Evolutionary conservation across 2,888 invertebrate species (phyloP).

Genomic region (Noctua pronuba): DNA sequence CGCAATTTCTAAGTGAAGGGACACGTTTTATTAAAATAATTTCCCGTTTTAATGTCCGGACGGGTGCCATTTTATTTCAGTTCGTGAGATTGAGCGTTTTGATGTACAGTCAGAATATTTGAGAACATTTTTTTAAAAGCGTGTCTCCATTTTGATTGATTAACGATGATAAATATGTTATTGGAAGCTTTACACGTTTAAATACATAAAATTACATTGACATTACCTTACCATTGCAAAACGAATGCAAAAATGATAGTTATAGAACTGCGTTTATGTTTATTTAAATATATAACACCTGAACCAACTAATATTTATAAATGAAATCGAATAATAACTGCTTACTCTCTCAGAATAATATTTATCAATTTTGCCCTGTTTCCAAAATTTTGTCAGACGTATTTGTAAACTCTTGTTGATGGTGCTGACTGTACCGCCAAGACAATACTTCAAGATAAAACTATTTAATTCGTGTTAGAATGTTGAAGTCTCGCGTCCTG

Average conservation of each 20-base stretch:
- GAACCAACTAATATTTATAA: not conserved
- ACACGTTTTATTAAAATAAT: conserved; percentile 41
- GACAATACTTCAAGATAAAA: conserved; percentile 46
- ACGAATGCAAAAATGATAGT: not conserved
- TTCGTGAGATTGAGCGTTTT: conserved; percentile 1
- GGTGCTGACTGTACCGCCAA: conserved; percentile 19
- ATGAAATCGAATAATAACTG: not conserved
- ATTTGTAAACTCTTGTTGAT: not conserved
- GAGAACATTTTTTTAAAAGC: no score
- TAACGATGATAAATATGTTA: not conserved
- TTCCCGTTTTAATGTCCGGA: conserved; percentile 31
- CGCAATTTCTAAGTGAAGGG: not conserved
- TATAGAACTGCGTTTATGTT: not conserved
- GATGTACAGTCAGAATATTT: conserved; percentile 15
- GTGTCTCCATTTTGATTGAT: no score
- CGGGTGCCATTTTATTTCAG: conserved; percentile 34
- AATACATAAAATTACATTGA: not conserved
- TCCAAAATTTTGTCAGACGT: not conserved
- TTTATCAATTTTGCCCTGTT: not conserved
- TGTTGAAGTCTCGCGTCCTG: conserved; percentile 30
- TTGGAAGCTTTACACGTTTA: not conserved
- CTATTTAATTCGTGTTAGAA: conserved; percentile 43
- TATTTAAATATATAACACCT: not conserved
- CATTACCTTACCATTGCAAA: not conserved
- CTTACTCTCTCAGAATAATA: not conserved